A percentile compares a stretch with the other conserved stretches of the same genome.
phyloP scores from a whole-genome alignment of 2,888 invertebrate species.

The Acanthosepion pharaonis region DNA sequence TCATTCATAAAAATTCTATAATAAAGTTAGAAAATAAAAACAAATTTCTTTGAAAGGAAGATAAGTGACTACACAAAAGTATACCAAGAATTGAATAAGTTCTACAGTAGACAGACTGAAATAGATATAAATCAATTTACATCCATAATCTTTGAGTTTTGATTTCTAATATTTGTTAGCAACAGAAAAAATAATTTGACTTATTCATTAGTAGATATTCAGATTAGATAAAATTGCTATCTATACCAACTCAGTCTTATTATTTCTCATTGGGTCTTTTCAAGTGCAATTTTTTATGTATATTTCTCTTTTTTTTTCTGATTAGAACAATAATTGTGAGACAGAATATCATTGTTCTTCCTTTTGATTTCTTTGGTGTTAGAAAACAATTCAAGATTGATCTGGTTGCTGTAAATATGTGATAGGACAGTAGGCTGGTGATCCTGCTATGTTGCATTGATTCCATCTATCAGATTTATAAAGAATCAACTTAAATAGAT shows the following conservation, averaged over 20 bases:
- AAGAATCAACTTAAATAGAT: neutral
- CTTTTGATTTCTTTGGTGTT: neutral
- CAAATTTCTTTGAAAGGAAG: neutral
- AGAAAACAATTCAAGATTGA: neutral
- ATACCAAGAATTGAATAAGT: neutral
- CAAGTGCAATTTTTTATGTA: neutral
- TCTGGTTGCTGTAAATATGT: neutral
- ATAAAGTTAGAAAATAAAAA: too few relatives aligned
- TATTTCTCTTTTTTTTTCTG: neutral
- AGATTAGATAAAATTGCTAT: neutral
- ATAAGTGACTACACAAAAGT: neutral
- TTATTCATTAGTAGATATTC: neutral
- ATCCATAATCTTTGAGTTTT: neutral
- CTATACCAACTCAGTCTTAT: neutral
- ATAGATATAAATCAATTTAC: neutral
- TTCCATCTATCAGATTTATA: neutral
- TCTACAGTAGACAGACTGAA: neutral
- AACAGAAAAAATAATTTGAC: neutral
- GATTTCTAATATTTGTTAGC: neutral
- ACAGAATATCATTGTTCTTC: neutral
- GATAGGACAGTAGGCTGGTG: neutral
- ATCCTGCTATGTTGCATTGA: neutral
- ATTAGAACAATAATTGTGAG: too few relatives aligned
- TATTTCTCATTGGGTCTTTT: neutral
- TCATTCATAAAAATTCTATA: neutral